Evolutionary conservation across 1,140 invertebrate species (phyloP).

Genomic region (Vollenhovia emeryi): DNA sequence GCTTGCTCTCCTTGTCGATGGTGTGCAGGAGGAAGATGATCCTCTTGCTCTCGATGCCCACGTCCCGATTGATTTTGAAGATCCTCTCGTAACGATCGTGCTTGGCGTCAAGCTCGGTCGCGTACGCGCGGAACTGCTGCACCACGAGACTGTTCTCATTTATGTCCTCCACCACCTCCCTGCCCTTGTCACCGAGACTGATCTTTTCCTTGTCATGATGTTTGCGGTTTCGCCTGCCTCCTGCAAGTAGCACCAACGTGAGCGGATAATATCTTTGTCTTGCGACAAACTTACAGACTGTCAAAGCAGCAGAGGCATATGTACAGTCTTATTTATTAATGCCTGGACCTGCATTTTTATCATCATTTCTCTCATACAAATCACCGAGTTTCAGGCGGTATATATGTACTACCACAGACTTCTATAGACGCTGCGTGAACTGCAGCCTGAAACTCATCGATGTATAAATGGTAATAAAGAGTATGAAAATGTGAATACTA

Average conservation of each 20-base stretch:
- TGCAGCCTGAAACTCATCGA: no score
- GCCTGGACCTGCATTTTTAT: no score
- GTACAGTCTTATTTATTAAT: no score
- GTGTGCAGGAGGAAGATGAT: slow-evolving; percentile 95
- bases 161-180: slow-evolving; percentile 80
- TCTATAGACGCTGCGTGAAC: no score
- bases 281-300: background rate
- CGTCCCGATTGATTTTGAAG: slow-evolving; percentile 93
- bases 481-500: no score
- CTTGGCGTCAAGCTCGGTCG: slow-evolving; percentile 90
- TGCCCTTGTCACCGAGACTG: slow-evolving; percentile 79
- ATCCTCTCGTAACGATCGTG: slow-evolving; percentile 95
- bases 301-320: background rate
- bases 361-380: no score
- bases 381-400: no score
- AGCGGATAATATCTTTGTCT: background rate
- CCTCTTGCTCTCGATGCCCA: slow-evolving; percentile 97
- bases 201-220: slow-evolving; percentile 73
- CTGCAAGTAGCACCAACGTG: slow-evolving; percentile 24
- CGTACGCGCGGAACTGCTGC: slow-evolving; percentile 89
- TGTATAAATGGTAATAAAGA: no score
- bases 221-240: slow-evolving; percentile 59
- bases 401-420: no score
- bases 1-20: slow-evolving; percentile 87
- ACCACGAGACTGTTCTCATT: slow-evolving; percentile 88